Base-by-base conservation (phyloP, 1,140 invertebrate genomes). In the Phthorimaea operculella region DNA sequence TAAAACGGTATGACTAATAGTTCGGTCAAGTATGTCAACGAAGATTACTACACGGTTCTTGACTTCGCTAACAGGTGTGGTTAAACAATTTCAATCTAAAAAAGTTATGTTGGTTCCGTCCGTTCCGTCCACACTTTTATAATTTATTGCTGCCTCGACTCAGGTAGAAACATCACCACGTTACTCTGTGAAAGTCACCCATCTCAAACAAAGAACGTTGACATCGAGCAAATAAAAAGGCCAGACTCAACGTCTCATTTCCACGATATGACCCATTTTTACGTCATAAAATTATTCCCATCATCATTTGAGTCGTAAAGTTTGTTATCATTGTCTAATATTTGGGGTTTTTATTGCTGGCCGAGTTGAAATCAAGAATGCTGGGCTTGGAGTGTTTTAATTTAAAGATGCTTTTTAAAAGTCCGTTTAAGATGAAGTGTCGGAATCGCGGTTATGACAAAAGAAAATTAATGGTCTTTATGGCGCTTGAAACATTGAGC, bases 201-300 rank as follows among this genome's bases (percentile, higher is more conserved):
- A 64, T 58, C 62, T 63, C 63, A 72, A 75, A 78, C 72, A 77
- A 70, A 60, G 58, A 51, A 57, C 58, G 73, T 77, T 76, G 70
- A 77, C 76, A 64, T 64, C 58, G 64, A 61, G 64, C 75, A 81
- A 79, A 81, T 78, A 79, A 76, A 77, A 62, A 61, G 39, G 44
- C 17, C 54, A 47, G 18, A 48, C 57, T 52, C 45, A 58, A 63
- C 58, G 55, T 66, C 62, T 70, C 64, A 60, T 67, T 28, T 67
- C 59, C 50, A 68, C 59, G 68, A 71, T 64, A 69, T 72, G 68
- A 70, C 72, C 74, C 68, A 79, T 75, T 82, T 79, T 74, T 62
- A 75, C 57, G 58, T 58, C 64, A 69, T 70, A 73, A 76, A 78
- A 74, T 74, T 69, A 73, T 74, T 72, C 68, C 59, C 70, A 69